Evolutionary conservation across 2,797 vertebrate species (phyloP), one percentile per base, ranked within the genome.

Genomic region (Percopsis omiscomaycus): DNA sequence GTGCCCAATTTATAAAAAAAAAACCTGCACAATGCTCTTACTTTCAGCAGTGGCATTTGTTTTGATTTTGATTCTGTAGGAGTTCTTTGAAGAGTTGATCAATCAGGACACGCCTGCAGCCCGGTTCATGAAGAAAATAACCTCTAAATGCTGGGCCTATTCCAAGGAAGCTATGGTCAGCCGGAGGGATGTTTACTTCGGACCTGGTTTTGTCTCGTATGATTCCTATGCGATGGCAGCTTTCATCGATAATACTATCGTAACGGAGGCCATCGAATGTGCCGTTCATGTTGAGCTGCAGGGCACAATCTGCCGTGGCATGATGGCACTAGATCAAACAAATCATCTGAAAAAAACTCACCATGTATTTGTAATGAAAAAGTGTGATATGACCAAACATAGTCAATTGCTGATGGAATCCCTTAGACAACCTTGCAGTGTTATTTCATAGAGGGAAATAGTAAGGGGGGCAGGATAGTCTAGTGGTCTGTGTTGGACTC

Each of bases 171-270:
- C 55, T 0, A 54, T 69, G 61, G 47, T 0, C 47, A 83, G 14
- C 0, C 84, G 60, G 59, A 88, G 81, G 52, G 88, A 89, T 1
- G 46, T 87, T n/a, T 69, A 87, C 28, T 92, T 92, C 4, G 89
- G 89, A 0, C 46, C 84, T 0, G 86, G 89, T 42, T 94, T 93
- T 0, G 93, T 93, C 14, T 86, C 91, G 0, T 94, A 91, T 0
- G 93, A 94, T 0, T 67, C 91, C 2, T 93, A 91, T 0, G 91
- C 91, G 0, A 76, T 93, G 84, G 90, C 92, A 0, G 92, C 91
- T 3, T 93, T 83, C 32, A 71, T 94, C 0, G 90, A 94, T 58
- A 6, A 44, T 77, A 78, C 78, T 1, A 59, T 92, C 50, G 83
- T 93, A 2, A 90, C 80, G 0, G 86, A 90, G 69, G 83, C 65